A percentile compares a stretch with the other conserved stretches of the same genome.
These are phyloP conservation scores for Latrodectus hesperus DNA, from an alignment of 2,888 invertebrate genomes.

Conservation along the genomic window DNA sequence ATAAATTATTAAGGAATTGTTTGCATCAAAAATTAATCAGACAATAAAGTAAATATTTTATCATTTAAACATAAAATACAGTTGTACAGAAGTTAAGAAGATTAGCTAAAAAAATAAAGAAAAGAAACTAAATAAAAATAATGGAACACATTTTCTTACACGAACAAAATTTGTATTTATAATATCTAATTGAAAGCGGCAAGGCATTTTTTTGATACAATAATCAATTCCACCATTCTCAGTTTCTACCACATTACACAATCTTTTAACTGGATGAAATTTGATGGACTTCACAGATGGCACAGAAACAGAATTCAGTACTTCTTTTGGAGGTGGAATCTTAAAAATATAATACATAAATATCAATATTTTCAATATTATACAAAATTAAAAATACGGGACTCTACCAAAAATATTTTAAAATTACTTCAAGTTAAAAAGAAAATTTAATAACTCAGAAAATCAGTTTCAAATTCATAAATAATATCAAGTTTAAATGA, in stretches of 20 bases:
- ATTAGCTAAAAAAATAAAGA: neutral
- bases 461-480: no score
- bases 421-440: no score
- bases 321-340: conserved; percentile 82
- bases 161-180: conserved; percentile 88
- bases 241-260: conserved; percentile 76
- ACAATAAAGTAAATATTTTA: no score
- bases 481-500: no score
- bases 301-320: conserved; percentile 84
- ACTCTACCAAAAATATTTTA: no score
- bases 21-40: no score
- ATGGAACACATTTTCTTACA: conserved; percentile 78
- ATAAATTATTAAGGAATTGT: no score
- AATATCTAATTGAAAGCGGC: conserved; percentile 86
- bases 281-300: conserved; percentile 84
- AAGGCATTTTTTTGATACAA: conserved; percentile 79
- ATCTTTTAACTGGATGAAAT: conserved; percentile 78
- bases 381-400: no score
- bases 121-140: conserved; percentile 3
- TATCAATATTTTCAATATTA: neutral
- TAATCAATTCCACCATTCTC: conserved; percentile 71
- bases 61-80: neutral
- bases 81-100: neutral
- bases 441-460: no score
- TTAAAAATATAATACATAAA: conserved; percentile 73